phyloP scores from a whole-genome alignment of 1,140 invertebrate species.

The Steinernema feltiae region DNA sequence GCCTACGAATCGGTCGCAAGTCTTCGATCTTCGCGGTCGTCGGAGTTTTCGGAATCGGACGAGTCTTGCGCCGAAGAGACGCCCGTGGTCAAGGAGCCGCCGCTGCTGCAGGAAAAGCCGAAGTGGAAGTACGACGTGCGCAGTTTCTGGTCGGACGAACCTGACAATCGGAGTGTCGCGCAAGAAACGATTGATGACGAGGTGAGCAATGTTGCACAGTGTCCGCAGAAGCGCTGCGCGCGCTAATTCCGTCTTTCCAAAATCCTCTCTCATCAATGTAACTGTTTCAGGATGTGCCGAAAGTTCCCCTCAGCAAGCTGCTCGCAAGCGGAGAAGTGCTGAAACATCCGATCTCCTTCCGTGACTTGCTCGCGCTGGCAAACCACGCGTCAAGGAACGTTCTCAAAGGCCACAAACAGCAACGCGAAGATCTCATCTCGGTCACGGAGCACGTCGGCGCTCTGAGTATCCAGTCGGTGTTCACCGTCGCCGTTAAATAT shows the following conservation, averaged over 20 bases:
- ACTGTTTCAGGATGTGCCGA: neutral
- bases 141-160: neutral
- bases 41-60: too few relatives aligned
- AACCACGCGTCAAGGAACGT: neutral
- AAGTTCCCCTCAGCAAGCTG: neutral
- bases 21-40: too few relatives aligned
- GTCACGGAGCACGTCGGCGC: conserved; percentile 9
- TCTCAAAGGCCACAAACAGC: neutral
- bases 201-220: too few relatives aligned
- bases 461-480: neutral
- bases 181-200: neutral
- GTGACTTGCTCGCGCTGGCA: neutral
- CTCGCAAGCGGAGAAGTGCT: neutral
- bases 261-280: too few relatives aligned
- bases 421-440: neutral
- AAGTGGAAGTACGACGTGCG: too few relatives aligned
- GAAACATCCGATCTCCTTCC: conserved; percentile 6
- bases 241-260: too few relatives aligned
- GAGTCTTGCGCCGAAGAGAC: too few relatives aligned
- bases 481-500: neutral
- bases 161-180: neutral
- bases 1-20: too few relatives aligned
- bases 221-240: too few relatives aligned
- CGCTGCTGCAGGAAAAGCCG: too few relatives aligned
- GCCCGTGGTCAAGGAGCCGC: too few relatives aligned